Evolutionary conservation across 2,113 vertebrate genomes (phyloP), one percentile per base, ranked within the genome.

Genomic region (Axis porcinus): DNA sequence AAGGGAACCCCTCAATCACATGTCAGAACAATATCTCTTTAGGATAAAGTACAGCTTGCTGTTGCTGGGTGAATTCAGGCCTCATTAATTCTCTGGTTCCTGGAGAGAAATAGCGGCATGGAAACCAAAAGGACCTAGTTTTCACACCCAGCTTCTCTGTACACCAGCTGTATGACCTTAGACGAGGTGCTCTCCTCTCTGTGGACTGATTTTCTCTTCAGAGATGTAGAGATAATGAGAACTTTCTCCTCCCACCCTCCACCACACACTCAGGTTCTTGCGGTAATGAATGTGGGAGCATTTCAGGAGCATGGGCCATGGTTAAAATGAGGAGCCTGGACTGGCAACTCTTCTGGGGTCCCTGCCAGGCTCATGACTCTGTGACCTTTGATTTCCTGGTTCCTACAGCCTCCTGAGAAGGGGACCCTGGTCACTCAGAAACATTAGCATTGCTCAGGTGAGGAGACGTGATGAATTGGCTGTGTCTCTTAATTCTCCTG

Each of bases 111-210:
- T 16, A 36, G n/a, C 3, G 28, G 13, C 2, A 7, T 15, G 12
- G n/a, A 93, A 78, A 62, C 3, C 43, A 12, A 16, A 23, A 86
- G 92, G 16, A 17, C 40, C 30, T 54, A 52, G 78, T 16, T 25
- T 54, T 28, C 23, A 14, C 43, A 82, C 50, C 33, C 70, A 5
- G 0, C 23, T 64, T 36, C 47, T 40, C n/a, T 21, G 30, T 28
- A 45, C 2, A 40, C 0, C 30, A 4, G 54, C 60, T 82, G 23
- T 5, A 5, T 54, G 43, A 25, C 4, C 74, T 30, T 1, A 55
- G 54, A 74, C 13, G 33, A 47, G 93, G 36, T 40, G 27, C 17
- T 21, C 27, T 27, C 60, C 54, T 86, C 36, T 64, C 62, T 40
- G 76, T 21, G 84, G 45, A 36, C 74, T n/a, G 25, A 47, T 25